A percentile compares a stretch with the other conserved stretches of the same genome.
Evolutionary conservation across 2,888 invertebrate species (phyloP).

Genomic region (Mycalesis mineus): DNA sequence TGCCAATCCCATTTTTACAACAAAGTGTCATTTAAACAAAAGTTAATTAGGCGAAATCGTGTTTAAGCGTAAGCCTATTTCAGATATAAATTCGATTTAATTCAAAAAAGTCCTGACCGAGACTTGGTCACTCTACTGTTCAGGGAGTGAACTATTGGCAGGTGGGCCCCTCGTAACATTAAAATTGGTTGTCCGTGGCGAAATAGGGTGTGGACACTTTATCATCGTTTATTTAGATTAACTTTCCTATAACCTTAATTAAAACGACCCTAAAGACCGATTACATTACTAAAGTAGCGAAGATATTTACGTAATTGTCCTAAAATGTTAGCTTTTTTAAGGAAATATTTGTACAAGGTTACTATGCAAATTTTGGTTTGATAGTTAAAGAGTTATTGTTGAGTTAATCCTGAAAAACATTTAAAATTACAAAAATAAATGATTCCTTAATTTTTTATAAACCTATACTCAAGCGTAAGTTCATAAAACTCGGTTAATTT

Average conservation of each 20-base stretch:
- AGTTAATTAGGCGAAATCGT: no score
- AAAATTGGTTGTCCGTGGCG: constrained; percentile 50
- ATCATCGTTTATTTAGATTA: constrained; percentile 51
- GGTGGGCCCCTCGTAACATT: constrained; percentile 56
- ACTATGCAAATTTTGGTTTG: no score
- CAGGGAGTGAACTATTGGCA: constrained; percentile 54
- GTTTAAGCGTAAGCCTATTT: no score
- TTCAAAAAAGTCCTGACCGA: background rate
- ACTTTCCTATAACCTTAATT: constrained; percentile 41
- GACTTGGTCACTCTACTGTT: constrained; percentile 3
- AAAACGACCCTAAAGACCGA: constrained; percentile 34
- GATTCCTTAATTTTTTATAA: no score
- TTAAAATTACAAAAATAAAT: background rate
- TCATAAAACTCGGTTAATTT: background rate
- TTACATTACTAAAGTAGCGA: constrained; percentile 21
- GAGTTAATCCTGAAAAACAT: no score
- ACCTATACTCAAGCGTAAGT: no score
- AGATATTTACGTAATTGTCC: constrained; percentile 14
- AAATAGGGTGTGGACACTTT: constrained; percentile 51
- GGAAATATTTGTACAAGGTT: no score
- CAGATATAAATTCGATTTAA: no score
- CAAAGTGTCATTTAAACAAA: no score
- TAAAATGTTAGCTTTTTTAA: no score
- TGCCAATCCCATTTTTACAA: no score
- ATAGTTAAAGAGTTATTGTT: no score